Percentiles rank a stretch among this genome's conserved stretches.
Conservation (phyloP, 2,888 invertebrate genomes). For the Lomographa bimaculata region DNA sequence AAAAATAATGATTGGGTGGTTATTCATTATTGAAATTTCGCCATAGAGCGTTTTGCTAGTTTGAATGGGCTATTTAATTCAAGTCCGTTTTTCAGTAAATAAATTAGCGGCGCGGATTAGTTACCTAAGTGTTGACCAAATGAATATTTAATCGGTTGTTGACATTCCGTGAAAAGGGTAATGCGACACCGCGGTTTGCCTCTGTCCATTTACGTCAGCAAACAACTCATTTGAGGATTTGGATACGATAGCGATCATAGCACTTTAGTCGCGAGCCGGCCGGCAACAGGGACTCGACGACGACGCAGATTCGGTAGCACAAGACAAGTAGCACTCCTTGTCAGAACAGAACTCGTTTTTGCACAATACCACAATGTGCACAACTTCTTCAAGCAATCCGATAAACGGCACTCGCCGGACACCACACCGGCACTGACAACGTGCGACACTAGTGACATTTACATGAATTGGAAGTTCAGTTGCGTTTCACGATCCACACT, state of each 20-base stretch:
- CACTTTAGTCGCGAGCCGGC: conserved; percentile 52
- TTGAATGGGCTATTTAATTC: no score
- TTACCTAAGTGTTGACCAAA: conserved; percentile 43
- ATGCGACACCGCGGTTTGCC: conserved; percentile 54
- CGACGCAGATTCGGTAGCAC: conserved; percentile 63
- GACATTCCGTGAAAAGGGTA: conserved; percentile 62
- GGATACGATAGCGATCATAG: conserved; percentile 47
- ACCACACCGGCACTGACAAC: conserved; percentile 63
- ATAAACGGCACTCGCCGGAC: conserved; percentile 61
- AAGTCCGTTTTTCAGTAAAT: conserved; percentile 3
- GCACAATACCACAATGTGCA: conserved; percentile 65
- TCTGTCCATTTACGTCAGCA: conserved; percentile 53
- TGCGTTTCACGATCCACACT: conserved; percentile 60
- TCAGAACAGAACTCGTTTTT: conserved; percentile 63
- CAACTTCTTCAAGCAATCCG: conserved; percentile 67
- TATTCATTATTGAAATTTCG: no score
- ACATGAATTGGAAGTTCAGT: conserved; percentile 69
- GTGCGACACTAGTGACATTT: conserved; percentile 67
- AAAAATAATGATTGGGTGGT: no score
- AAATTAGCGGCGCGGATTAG: conserved; percentile 20
- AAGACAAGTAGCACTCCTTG: conserved; percentile 52
- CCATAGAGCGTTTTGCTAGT: no score
- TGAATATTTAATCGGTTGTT: conserved; percentile 61
- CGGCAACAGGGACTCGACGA: conserved; percentile 38
- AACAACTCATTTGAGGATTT: conserved; percentile 54